Conservation (phyloP, 2,888 invertebrate genomes). For the Lottia gigantea region DNA sequence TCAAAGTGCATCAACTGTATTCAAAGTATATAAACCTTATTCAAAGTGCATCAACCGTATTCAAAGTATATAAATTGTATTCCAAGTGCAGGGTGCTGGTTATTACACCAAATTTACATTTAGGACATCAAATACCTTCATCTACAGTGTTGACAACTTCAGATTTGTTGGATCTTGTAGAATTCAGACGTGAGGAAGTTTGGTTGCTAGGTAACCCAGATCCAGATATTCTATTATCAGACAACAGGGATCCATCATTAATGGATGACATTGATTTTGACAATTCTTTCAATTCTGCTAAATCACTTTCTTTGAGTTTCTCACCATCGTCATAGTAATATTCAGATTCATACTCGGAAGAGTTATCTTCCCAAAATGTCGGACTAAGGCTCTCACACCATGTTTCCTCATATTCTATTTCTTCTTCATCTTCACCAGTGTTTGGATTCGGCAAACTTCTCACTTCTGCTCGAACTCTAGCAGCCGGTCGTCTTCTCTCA, state of each 20-base stretch:
- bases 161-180: neutral
- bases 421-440: neutral
- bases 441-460: neutral
- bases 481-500: neutral
- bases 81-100: no score
- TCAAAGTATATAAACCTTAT: no score
- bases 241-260: neutral
- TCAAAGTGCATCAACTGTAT: no score
- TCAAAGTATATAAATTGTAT: no score
- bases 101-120: no score
- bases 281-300: neutral
- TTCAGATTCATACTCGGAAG: neutral
- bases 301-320: neutral
- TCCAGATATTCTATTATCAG: neutral
- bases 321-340: conserved; percentile 4
- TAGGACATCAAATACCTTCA: neutral
- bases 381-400: neutral
- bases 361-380: neutral
- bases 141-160: neutral
- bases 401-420: neutral
- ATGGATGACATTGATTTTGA: neutral
- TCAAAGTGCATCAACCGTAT: no score
- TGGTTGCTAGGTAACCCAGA: neutral
- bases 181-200: neutral
- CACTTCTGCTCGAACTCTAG: neutral